Base-by-base conservation (phyloP, 1,140 invertebrate genomes). In the Anastatus disparis region DNA sequence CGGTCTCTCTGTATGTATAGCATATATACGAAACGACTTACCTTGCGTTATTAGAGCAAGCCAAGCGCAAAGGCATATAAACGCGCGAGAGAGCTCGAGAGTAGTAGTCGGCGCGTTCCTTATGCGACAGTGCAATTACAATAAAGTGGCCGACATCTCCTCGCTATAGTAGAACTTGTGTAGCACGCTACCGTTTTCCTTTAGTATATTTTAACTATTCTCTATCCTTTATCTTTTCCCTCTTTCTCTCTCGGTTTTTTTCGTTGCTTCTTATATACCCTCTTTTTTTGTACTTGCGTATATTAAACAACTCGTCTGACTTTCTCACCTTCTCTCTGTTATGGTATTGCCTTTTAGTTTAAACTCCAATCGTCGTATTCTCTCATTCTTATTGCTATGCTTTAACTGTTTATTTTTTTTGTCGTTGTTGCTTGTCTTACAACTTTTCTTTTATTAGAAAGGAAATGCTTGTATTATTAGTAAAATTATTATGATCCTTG, bases 61-160 rank as follows among this genome's bases (percentile, higher is more conserved):
- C 42, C 68, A 48, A 22, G 29, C 42, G 40, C 27, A 42, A 10
- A n/a, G 48, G 61, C 71, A 69, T 78, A 58, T n/a, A n/a, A n/a
- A n/a, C n/a, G n/a, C n/a, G n/a, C n/a, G n/a, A n/a, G n/a, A n/a
- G n/a, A n/a, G n/a, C n/a, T n/a, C n/a, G n/a, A n/a, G n/a, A n/a
- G n/a, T n/a, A n/a, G n/a, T n/a, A n/a, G n/a, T n/a, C n/a, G n/a
- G n/a, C 59, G 75, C 65, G 69, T 55, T 56, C 26, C 59, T 68
- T 50, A 75, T 72, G 75, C 75, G 77, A 75, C 75, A 75, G 59
- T 58, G 76, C 79, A 81, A 82, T 84, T 81, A 82, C 78, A 76
- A 76, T 77, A 79, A 84, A 84, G 73, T 75, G 74, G 71, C 66
- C 70, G 62, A 40, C 71, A 73, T 75, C 74, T 70, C 52, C 26